Evolutionary conservation across 2,113 vertebrate species (phyloP), one percentile per base, ranked within the genome.

Genomic region (Porphyrio hochstetteri): DNA sequence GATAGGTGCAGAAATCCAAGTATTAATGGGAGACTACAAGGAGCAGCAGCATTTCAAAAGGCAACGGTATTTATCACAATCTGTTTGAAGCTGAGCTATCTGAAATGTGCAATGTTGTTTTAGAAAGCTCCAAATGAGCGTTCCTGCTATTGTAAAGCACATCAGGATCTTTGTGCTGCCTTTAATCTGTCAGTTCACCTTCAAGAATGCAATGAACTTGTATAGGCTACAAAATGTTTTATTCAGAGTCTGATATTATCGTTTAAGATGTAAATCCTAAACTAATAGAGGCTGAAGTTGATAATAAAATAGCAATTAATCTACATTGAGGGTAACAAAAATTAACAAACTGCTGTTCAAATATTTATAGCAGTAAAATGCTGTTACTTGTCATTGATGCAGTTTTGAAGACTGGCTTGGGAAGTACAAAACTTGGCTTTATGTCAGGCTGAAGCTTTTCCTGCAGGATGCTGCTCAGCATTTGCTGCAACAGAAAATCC

Each of bases 241-340:
- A 98, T 98, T 98, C 94, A 96, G 92, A 63, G 80, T 36, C 89
- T 90, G 55, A 96, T 96, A 44, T 24, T 95, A 97, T 97, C 93
- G 95, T 96, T 93, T 86, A 96, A 79, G 96, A 97, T 97, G 95
- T 95, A 97, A 98, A 98, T 98, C 96, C 96, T 96, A 90, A 98
- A 95, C 95, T 97, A 97, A 98, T 92, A 98, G 92, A 97, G 97
- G 79, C 82, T 56, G 95, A 97, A 91, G 89, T 48, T 93, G 90
- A 97, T 97, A 95, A 86, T 95, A 96, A 98, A 98, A 96, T 78
- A 94, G 86, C 90, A 97, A 97, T 97, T 98, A 97, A 98, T 97
- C 87, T 96, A 93, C 18, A 1, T 20, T 31, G 61, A 97, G 67
- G 94, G 82, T 95, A 97, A 97, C 95, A 96, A 97, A 97, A 98